These are phyloP conservation scores for Alces alces DNA, from an alignment of 2,113 vertebrate species.

Conservation along the genomic window DNA sequence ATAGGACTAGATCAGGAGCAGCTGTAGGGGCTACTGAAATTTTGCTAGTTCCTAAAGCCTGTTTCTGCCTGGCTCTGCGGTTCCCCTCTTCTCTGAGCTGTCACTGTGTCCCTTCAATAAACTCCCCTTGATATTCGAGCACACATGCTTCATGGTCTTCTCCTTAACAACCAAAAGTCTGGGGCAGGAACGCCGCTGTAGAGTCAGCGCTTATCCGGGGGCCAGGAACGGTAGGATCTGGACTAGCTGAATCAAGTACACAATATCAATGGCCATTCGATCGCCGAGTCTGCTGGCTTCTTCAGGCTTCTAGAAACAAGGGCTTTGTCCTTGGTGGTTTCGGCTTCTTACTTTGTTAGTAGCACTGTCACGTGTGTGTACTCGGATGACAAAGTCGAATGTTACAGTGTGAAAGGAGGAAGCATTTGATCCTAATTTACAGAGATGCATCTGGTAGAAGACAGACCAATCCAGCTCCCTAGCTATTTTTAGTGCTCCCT, in stretches of 20 bases:
- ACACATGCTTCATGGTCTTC: not conserved
- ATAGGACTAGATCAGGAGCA: not conserved
- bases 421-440: not conserved
- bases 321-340: not conserved
- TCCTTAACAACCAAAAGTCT: not conserved
- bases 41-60: not conserved
- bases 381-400: not conserved
- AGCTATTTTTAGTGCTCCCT: not conserved
- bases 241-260: not conserved
- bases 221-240: not conserved
- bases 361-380: not conserved
- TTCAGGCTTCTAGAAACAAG: not conserved
- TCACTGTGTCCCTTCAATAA: not conserved
- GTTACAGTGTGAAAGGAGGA: not conserved
- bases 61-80: not conserved
- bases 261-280: accelerated
- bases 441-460: not conserved
- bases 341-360: not conserved
- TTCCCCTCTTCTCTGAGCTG: not conserved
- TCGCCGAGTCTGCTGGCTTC: not conserved
- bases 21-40: not conserved
- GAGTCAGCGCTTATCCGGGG: not conserved
- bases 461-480: not conserved
- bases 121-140: not conserved
- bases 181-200: not conserved